These are phyloP conservation scores for Temnothorax unifasciatus DNA, from an alignment of 2,888 invertebrate species.

Conservation along the genomic window DNA sequence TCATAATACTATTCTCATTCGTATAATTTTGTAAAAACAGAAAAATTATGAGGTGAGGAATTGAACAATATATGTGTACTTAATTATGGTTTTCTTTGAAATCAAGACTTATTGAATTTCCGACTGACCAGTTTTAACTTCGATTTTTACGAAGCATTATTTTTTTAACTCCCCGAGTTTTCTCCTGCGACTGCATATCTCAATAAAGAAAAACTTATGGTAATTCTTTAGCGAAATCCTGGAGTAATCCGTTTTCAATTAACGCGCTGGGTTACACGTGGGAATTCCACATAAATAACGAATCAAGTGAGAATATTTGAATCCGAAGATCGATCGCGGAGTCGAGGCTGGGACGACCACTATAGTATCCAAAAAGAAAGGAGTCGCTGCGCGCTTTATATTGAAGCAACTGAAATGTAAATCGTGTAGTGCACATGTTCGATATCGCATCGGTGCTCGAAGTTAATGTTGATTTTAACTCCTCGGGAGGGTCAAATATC, in stretches of 20 bases:
- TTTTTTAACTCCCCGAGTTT: not conserved
- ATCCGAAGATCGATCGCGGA: not conserved
- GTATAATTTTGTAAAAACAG: not conserved
- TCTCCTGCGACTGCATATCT: not conserved
- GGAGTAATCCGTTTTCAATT: slow-evolving; percentile 13
- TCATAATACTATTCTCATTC: not conserved
- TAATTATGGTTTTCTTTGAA: not conserved
- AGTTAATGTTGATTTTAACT: slow-evolving; percentile 38
- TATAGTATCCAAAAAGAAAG: slow-evolving; percentile 12
- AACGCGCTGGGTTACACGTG: not conserved
- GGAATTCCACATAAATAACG: slow-evolving; percentile 1
- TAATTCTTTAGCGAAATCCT: not conserved
- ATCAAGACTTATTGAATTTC: not conserved
- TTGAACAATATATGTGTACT: not conserved
- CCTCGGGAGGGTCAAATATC: slow-evolving; percentile 31
- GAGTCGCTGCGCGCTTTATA: not conserved
- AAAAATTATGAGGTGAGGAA: not conserved
- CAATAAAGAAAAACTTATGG: not conserved
- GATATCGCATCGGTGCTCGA: slow-evolving; percentile 5
- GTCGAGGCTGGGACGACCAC: not conserved
- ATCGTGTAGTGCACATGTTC: slow-evolving; percentile 20
- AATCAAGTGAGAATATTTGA: slow-evolving; percentile 39
- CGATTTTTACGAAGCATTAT: not conserved
- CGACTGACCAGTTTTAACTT: not conserved
- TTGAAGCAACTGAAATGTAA: slow-evolving; percentile 36